phyloP scores from a whole-genome alignment of 2,797 vertebrate genomes.

The Enteromius trimaculatus region DNA sequence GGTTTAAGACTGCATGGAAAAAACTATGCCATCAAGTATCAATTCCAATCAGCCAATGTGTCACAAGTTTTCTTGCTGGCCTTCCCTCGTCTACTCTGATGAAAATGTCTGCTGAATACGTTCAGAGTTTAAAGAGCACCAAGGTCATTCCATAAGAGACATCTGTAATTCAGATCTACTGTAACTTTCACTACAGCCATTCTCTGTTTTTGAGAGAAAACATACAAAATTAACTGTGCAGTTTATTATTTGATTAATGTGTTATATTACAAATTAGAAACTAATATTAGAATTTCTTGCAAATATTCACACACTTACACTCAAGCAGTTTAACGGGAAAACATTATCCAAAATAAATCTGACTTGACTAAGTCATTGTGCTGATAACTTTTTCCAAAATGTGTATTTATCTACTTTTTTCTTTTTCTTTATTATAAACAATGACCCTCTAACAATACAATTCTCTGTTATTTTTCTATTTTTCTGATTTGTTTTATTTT shows the following conservation, averaged over 20 bases:
- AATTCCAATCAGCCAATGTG: slow-evolving; percentile 33
- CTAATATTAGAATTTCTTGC: background rate
- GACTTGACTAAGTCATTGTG: too few species aligned
- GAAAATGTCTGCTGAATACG: slow-evolving; percentile 44
- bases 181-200: background rate
- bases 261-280: background rate
- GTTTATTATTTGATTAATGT: background rate
- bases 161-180: background rate
- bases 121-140: slow-evolving; percentile 30
- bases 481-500: too few species aligned
- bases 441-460: background rate
- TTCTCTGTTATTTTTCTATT: too few species aligned
- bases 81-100: slow-evolving; percentile 35
- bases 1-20: background rate
- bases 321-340: background rate
- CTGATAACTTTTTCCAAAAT: background rate
- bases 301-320: background rate
- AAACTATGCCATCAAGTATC: slow-evolving; percentile 19
- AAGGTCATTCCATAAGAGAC: slow-evolving; percentile 40
- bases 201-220: background rate
- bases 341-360: background rate
- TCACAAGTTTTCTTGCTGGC: slow-evolving; percentile 49
- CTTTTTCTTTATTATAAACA: background rate
- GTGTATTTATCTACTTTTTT: background rate
- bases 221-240: background rate